These are phyloP conservation scores for Buceros bicornis DNA, from an alignment of 2,797 vertebrate genomes.

Conservation along the genomic window DNA sequence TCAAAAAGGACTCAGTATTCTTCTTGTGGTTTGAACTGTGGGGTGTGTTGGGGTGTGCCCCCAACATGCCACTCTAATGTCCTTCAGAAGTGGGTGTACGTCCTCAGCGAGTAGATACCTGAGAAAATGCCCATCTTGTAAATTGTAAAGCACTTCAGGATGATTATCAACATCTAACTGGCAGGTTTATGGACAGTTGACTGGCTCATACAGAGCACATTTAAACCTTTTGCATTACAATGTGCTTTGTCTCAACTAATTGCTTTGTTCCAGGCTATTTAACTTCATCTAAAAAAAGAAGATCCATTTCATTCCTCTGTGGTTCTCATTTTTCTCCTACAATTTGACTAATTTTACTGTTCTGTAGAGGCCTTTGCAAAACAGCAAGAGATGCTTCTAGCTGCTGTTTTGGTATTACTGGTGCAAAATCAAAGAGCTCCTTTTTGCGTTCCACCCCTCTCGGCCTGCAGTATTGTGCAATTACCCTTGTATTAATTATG, in stretches of 20 bases:
- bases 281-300: not conserved
- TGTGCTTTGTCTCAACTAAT: not conserved
- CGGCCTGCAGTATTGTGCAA: not conserved
- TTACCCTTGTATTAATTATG: not conserved
- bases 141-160: not conserved
- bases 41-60: not conserved
- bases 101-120: not conserved
- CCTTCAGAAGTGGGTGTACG: not conserved
- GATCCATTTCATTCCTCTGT: not conserved
- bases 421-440: not conserved
- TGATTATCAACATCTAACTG: not conserved
- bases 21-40: not conserved
- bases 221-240: not conserved
- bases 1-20: not conserved
- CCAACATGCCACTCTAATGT: accelerated
- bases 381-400: not conserved
- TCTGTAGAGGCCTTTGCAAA: not conserved
- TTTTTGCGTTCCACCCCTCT: not conserved
- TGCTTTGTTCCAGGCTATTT: not conserved
- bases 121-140: not conserved
- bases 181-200: not conserved
- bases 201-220: not conserved
- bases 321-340: not conserved
- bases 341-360: not conserved
- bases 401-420: not conserved